phyloP scores from a whole-genome alignment of 64 coral and sea anemone species.

The Platygyra sinensis region DNA sequence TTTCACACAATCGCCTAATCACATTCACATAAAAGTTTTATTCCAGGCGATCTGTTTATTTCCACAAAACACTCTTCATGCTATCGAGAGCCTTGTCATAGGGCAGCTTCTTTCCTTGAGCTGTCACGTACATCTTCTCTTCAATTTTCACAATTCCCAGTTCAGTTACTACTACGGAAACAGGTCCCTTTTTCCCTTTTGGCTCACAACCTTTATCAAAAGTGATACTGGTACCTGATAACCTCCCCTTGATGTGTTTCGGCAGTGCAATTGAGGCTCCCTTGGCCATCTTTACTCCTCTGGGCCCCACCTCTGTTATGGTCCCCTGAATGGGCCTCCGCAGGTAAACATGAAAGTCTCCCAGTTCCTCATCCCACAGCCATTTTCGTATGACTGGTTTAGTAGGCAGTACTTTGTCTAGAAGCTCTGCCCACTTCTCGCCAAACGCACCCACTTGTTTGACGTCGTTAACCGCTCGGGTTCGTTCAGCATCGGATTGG shows the following conservation, averaged over 20 bases:
- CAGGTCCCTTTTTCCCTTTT: constrained; percentile 89
- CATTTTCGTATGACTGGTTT: constrained; percentile 79
- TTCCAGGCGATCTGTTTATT: background rate
- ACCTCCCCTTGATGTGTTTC: constrained; percentile 66
- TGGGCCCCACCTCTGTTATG: constrained; percentile 80
- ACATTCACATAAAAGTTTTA: background rate
- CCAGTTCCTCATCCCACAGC: constrained; percentile 46
- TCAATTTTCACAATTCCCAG: constrained; percentile 57
- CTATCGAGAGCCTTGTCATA: constrained; percentile 88
- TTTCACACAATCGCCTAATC: background rate
- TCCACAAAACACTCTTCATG: constrained; percentile 79
- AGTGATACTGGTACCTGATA: constrained; percentile 15
- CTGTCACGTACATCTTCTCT: constrained; percentile 82
- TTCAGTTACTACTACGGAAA: constrained; percentile 71
- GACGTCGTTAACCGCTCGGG: constrained; percentile 66
- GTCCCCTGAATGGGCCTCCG: constrained; percentile 70
- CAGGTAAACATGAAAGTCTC: constrained; percentile 75
- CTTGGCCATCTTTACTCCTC: constrained; percentile 86
- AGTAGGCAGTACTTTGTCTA: constrained; percentile 84
- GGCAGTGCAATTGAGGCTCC: constrained; percentile 80
- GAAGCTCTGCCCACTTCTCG: constrained; percentile 72
- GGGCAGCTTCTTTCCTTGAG: constrained; percentile 74
- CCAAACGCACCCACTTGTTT: constrained; percentile 37
- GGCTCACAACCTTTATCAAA: constrained; percentile 90
- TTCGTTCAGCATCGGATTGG: constrained; percentile 66